A percentile compares a stretch with the other conserved stretches of the same genome.
Evolutionary conservation across 2,797 vertebrate species (phyloP).

Genomic region (Malacoraja senta): DNA sequence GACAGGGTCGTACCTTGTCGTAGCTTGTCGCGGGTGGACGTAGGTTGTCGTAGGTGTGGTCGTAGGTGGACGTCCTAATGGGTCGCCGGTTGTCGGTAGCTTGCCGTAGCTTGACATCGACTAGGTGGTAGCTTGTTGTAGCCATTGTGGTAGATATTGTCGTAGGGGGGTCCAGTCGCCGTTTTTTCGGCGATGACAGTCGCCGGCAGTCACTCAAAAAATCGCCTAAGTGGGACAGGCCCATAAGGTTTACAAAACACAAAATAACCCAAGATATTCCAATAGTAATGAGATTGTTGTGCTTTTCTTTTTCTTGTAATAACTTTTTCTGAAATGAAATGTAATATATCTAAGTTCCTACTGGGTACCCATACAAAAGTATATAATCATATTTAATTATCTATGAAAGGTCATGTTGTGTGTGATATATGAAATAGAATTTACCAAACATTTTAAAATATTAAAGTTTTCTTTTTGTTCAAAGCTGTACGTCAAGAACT

Average conservation of each 20-base stretch:
- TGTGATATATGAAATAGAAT: not conserved
- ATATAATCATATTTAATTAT: not conserved
- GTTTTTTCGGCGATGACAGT: no score
- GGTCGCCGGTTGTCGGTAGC: no score
- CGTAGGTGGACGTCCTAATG: no score
- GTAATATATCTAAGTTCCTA: not conserved
- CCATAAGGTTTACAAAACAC: not conserved
- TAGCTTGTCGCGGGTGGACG: no score
- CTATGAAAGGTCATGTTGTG: not conserved
- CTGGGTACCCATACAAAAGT: not conserved
- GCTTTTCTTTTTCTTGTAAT: not conserved
- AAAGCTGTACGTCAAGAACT: not conserved
- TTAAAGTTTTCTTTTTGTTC: not conserved
- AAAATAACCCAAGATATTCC: not conserved
- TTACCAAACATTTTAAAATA: not conserved
- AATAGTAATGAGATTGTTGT: not conserved
- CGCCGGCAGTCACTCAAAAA: no score
- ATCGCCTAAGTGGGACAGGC: not conserved
- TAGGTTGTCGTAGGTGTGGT: no score
- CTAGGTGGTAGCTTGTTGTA: no score
- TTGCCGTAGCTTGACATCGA: no score
- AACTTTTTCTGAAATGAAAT: not conserved
- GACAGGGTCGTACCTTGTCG: no score
- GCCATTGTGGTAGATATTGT: no score
- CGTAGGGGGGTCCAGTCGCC: no score